Conservation (phyloP, 2,113 vertebrate species). For the Silurus glanis region DNA sequence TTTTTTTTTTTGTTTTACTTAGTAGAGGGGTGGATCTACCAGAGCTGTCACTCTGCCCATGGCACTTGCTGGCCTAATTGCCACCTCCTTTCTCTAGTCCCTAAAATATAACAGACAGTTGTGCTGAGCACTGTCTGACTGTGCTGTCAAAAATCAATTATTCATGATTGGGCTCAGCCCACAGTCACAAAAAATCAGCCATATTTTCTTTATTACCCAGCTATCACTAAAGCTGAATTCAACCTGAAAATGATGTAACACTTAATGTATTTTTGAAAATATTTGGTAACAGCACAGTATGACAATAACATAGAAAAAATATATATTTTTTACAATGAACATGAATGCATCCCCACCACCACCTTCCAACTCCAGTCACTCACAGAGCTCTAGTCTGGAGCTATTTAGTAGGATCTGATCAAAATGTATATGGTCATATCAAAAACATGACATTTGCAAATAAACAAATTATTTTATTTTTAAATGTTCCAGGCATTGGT, state of each 20-base stretch:
- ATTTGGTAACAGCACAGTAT: background rate
- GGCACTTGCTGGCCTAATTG: background rate
- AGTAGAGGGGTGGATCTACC: background rate
- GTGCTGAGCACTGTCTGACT: background rate
- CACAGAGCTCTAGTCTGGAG: background rate
- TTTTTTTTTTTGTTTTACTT: constrained; percentile 10
- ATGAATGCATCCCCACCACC: background rate
- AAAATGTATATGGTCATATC: background rate
- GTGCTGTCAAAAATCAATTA: constrained; percentile 3
- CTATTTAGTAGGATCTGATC: background rate
- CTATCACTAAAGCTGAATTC: background rate
- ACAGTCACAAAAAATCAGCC: background rate
- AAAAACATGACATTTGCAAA: background rate
- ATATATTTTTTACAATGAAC: background rate
- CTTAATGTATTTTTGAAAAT: background rate
- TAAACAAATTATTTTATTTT: background rate
- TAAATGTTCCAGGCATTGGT: background rate
- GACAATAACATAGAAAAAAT: background rate
- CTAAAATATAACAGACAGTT: background rate
- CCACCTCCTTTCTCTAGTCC: background rate
- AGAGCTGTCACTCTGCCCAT: background rate
- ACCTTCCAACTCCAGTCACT: background rate
- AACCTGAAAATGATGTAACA: background rate
- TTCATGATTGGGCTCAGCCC: background rate
- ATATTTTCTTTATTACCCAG: background rate